Evolutionary conservation across 2,113 vertebrate genomes (phyloP).

Genomic region (Galemys pyrenaicus): DNA sequence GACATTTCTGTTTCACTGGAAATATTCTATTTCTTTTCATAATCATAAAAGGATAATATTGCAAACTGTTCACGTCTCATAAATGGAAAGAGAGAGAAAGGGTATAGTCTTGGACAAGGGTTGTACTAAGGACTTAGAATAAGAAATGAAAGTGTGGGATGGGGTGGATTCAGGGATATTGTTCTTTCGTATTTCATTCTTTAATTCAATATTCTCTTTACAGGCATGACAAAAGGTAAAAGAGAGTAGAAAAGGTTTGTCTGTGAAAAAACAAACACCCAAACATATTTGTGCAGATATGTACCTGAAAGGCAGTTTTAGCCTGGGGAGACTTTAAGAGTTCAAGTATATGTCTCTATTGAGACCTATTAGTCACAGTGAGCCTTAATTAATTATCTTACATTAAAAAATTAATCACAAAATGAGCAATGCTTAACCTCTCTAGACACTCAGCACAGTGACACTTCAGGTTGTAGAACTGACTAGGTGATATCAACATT

Average conservation of each 20-base stretch:
- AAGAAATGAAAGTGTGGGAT: not conserved
- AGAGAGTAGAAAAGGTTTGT: not conserved
- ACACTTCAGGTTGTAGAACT: not conserved
- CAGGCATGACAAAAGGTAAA: not conserved
- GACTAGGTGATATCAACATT: not conserved
- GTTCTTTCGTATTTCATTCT: conserved; percentile 24
- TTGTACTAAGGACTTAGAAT: not conserved
- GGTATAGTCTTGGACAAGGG: not conserved
- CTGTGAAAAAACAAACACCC: not conserved
- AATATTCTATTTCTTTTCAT: conserved; percentile 44
- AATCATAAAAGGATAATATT: not conserved
- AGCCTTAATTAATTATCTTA: not conserved
- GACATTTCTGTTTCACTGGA: not conserved
- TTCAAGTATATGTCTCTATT: not conserved
- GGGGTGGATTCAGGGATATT: not conserved
- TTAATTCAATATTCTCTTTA: not conserved
- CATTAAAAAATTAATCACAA: not conserved
- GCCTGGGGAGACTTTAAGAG: not conserved
- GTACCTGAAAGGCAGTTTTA: not conserved
- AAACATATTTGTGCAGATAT: not conserved
- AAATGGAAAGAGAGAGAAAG: conserved; percentile 29
- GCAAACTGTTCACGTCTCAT: conserved; percentile 10
- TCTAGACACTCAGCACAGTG: not conserved
- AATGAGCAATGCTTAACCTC: not conserved
- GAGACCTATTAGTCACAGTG: not conserved